phyloP scores from a whole-genome alignment of 1,140 invertebrate genomes.

The Mya arenaria region DNA sequence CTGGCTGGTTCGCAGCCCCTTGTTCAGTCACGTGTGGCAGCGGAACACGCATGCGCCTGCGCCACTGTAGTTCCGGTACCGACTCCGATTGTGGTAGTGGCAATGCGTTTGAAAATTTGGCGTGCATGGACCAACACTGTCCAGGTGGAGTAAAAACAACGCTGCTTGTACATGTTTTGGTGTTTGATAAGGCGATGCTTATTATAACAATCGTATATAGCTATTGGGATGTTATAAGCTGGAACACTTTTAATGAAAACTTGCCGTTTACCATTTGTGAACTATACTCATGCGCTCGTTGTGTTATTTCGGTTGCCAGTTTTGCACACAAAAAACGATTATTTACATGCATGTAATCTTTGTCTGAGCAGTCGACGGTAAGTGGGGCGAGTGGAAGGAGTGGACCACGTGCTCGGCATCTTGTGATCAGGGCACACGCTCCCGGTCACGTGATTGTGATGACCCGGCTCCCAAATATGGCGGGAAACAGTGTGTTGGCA shows the following conservation, averaged over 20 bases:
- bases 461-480: slow-evolving; percentile 69
- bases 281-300: too few species aligned
- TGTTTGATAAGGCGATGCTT: too few species aligned
- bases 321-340: too few species aligned
- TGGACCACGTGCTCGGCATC: slow-evolving; percentile 64
- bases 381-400: slow-evolving; percentile 63
- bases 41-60: background rate
- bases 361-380: slow-evolving; percentile 62
- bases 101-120: background rate
- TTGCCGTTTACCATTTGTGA: too few species aligned
- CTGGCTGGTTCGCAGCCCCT: background rate
- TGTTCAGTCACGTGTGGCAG: slow-evolving; percentile 12
- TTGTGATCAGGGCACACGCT: slow-evolving; percentile 62
- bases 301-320: too few species aligned
- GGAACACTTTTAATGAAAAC: too few species aligned
- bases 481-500: slow-evolving; percentile 68
- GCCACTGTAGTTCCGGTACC: slow-evolving; percentile 4
- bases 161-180: too few species aligned
- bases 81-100: background rate
- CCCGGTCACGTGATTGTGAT: slow-evolving; percentile 62
- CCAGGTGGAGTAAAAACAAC: background rate
- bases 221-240: too few species aligned
- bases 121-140: background rate
- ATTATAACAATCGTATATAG: too few species aligned
- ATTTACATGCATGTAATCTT: background rate